Evolutionary conservation across 2,888 invertebrate genomes (phyloP).

Genomic region (Erebia palarica): DNA sequence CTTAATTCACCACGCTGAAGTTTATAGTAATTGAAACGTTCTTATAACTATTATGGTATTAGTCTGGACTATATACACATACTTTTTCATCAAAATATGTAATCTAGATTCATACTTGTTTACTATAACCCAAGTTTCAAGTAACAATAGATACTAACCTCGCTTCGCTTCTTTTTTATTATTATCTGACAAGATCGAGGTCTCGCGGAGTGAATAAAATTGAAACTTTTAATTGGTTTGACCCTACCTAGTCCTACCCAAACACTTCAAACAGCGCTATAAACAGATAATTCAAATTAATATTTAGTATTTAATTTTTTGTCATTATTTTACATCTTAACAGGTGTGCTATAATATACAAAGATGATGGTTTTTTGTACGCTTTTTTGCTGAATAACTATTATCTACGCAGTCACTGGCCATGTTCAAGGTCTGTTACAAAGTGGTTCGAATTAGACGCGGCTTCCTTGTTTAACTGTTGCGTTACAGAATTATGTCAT

Average conservation of each 20-base stretch:
- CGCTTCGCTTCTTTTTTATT: slow-evolving; percentile 21
- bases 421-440: slow-evolving; percentile 49
- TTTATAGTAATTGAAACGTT: neutral
- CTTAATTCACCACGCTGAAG: too few relatives aligned
- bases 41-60: neutral
- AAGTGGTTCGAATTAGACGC: slow-evolving; percentile 40
- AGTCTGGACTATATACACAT: neutral
- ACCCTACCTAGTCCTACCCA: neutral
- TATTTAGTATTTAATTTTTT: slow-evolving; percentile 1
- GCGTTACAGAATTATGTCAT: slow-evolving; percentile 33
- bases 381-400: slow-evolving; percentile 26
- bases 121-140: neutral
- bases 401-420: slow-evolving; percentile 46
- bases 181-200: slow-evolving; percentile 20
- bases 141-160: slow-evolving; percentile 13
- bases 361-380: slow-evolving; percentile 15
- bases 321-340: neutral
- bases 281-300: slow-evolving; percentile 14
- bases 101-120: slow-evolving; percentile 1
- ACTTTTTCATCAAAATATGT: neutral
- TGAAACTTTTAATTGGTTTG: slow-evolving; percentile 8
- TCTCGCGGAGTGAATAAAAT: slow-evolving; percentile 13
- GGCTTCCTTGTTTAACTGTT: slow-evolving; percentile 42
- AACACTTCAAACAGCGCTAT: neutral
- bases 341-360: slow-evolving; percentile 12